These are phyloP conservation scores for Chironomus tentans DNA, from an alignment of 2,888 invertebrate genomes.

Conservation along the genomic window DNA sequence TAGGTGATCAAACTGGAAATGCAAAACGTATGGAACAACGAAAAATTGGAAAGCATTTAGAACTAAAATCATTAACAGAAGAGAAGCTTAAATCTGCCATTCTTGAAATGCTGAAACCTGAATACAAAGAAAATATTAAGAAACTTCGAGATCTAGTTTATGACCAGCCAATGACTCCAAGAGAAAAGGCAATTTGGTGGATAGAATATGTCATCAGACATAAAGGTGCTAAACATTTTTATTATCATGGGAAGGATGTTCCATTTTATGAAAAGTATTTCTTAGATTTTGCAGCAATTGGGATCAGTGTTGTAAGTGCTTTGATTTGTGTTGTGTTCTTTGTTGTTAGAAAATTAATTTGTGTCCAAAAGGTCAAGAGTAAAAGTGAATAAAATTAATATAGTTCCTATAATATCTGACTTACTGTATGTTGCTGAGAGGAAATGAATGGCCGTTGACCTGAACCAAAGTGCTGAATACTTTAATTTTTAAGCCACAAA, in stretches of 20 bases:
- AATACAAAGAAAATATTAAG: constrained; percentile 8
- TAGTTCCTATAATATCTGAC: no score
- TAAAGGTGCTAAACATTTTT: constrained; percentile 14
- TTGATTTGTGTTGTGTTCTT: no score
- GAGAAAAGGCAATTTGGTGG: constrained; percentile 16
- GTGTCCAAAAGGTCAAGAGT: no score
- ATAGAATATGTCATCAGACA: constrained; percentile 23
- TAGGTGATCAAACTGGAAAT: constrained; percentile 41
- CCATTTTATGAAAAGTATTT: constrained; percentile 25
- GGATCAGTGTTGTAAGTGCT: no score
- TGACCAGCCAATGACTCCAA: constrained; percentile 23
- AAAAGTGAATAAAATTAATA: no score
- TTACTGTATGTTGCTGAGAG: no score
- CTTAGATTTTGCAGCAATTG: constrained; percentile 9
- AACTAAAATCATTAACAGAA: constrained; percentile 35
- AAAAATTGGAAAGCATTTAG: constrained; percentile 37
- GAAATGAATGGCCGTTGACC: no score
- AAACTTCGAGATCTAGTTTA: neutral
- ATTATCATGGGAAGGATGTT: neutral
- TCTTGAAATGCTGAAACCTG: constrained; percentile 6
- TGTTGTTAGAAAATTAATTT: no score
- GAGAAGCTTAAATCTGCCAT: constrained; percentile 34
- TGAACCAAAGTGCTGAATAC: no score
- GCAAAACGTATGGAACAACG: constrained; percentile 30
- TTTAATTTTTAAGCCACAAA: no score